A percentile compares a stretch with the other conserved stretches of the same genome.
Evolutionary conservation across 1,140 invertebrate species (phyloP).

Genomic region (Hylaeus anthracinus): DNA sequence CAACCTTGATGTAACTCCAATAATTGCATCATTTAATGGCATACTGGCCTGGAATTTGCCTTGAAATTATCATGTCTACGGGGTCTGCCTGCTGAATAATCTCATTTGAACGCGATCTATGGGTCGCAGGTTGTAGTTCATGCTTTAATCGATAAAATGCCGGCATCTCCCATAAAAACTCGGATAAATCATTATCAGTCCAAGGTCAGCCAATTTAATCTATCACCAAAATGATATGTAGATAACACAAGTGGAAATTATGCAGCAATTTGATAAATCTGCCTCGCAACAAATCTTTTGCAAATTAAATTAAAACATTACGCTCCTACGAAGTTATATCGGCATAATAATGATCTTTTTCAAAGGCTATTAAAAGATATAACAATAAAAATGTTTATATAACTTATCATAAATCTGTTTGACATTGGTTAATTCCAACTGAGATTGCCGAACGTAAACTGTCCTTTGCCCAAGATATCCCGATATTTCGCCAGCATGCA

Average conservation of each 20-base stretch:
- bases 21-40: constrained; percentile 47
- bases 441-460: too few relatives aligned
- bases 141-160: constrained; percentile 22
- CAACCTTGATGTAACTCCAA: constrained; percentile 49
- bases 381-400: constrained; percentile 2
- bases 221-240: not conserved
- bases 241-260: not conserved
- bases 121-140: not conserved
- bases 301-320: not conserved
- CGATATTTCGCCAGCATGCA: too few relatives aligned
- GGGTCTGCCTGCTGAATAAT: not conserved
- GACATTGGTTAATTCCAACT: not conserved
- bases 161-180: constrained; percentile 17
- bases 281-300: too few relatives aligned
- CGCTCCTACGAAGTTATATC: not conserved
- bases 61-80: not conserved
- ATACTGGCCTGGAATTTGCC: not conserved
- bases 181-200: not conserved
- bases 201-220: constrained; percentile 23
- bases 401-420: not conserved
- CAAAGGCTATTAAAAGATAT: not conserved
- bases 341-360: constrained; percentile 3
- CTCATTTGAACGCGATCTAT: not conserved
- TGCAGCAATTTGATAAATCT: too few relatives aligned
- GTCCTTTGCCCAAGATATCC: too few relatives aligned